Base-by-base conservation (phyloP, 2,888 invertebrate genomes). In the Poecilus cupreus region DNA sequence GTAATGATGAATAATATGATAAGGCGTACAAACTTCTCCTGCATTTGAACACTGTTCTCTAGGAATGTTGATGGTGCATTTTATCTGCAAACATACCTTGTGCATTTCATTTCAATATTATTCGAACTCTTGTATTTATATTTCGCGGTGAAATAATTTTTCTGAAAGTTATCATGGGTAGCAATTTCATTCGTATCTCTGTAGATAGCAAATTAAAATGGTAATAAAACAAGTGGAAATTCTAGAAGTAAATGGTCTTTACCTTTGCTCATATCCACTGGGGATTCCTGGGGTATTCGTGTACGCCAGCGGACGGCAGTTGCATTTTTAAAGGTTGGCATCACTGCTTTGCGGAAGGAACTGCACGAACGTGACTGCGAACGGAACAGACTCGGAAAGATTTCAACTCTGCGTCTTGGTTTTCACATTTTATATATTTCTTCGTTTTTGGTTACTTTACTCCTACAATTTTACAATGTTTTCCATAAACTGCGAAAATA, bases 1-100 rank as follows among this genome's bases (percentile, higher is more conserved):
- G 43, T 78, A 78, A 78, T 78, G 78, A 64, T 78, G 78, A 78
- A 78, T 78, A 78, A 78, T 78, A 64, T 60, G 64, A 78, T 78
- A 37, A 64, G 43, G 6, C 60, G 60, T 77, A 60, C 77, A 37
- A 32, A 75, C 51, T 68, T 68, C 4, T 37, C 18, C 32, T 37
- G 11, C 64, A 32, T 13, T 37, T 37, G 26, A 57, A 24, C 26
- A 57, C 3, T 57, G 26, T 32, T 32, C 8, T 32, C 8, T 32
- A 32, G 8, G 32, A 32, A 32, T 32, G 32, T 57, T 54, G 51
- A 54, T 20, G 54, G 8, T 60, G n/a, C 60, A 60, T 13, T 60
- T 26, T 60, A 60, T 26, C 24, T 8, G 26, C 22, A 24, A 24
- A 24, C 22, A 60, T 32, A 32, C 32, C n/a, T n/a, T n/a, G n/a